Percentiles rank a stretch among this genome's conserved stretches.
Conservation (phyloP, 2,113 vertebrate species). For the Ivindomyrus marchei region DNA sequence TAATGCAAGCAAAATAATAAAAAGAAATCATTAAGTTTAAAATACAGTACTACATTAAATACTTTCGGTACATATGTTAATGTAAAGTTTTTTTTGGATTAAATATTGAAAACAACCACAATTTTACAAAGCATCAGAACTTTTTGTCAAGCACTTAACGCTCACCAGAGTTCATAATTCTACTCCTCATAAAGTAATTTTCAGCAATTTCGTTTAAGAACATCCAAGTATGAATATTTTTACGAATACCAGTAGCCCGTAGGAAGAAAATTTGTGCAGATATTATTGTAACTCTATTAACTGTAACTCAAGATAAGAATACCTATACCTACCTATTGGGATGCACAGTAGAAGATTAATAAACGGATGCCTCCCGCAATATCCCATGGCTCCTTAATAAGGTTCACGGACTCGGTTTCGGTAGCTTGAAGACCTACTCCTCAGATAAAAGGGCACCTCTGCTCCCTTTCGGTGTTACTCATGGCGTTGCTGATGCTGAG, state of each 20-base stretch:
- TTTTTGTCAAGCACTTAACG: background rate
- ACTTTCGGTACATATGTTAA: background rate
- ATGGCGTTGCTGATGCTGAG: conserved; percentile 59
- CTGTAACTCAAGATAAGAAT: background rate
- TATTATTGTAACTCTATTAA: background rate
- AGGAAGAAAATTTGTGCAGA: background rate
- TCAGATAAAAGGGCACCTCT: conserved; percentile 11
- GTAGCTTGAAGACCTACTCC: background rate
- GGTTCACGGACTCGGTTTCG: conserved; percentile 21
- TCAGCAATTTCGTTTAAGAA: background rate
- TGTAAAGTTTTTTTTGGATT: background rate
- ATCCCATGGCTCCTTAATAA: conserved; percentile 55
- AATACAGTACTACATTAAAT: background rate
- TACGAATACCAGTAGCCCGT: background rate
- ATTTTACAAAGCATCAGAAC: background rate
- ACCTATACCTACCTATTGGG: conserved; percentile 16
- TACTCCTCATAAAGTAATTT: background rate
- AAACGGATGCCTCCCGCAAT: conserved; percentile 29
- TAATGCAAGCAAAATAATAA: background rate
- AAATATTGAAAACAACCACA: background rate
- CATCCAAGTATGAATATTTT: background rate
- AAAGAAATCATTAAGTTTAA: background rate
- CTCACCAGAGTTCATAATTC: background rate
- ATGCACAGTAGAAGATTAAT: conserved; percentile 38
- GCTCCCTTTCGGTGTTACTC: conserved; percentile 44